Percentiles rank a stretch among this genome's conserved stretches.
phyloP scores from a whole-genome alignment of 2,888 invertebrate genomes.

The Entomobrya multifasciata region DNA sequence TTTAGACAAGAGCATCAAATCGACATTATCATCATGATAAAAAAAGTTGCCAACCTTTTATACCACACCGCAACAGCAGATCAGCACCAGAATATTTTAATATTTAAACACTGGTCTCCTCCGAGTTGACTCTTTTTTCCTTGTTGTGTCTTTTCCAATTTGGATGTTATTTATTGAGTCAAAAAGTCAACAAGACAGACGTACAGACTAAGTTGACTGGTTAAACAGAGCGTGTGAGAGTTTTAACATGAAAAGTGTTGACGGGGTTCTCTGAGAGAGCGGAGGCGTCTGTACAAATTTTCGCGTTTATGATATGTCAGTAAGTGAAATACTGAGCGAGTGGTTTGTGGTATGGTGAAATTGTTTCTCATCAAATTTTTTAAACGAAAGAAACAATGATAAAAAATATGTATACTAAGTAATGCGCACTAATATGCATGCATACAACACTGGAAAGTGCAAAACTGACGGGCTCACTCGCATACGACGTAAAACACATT shows the following conservation, averaged over 20 bases:
- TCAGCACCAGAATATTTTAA: constrained; percentile 19
- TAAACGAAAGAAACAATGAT: neutral
- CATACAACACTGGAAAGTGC: neutral
- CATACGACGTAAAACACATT: constrained; percentile 28
- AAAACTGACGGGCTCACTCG: neutral
- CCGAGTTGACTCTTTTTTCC: constrained; percentile 13
- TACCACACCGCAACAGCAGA: neutral
- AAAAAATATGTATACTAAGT: neutral
- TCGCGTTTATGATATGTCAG: neutral
- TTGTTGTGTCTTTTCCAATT: constrained; percentile 46
- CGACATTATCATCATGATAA: neutral
- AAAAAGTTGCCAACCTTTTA: neutral
- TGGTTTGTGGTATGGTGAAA: constrained; percentile 3
- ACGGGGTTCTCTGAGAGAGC: constrained; percentile 8
- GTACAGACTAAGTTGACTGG: neutral
- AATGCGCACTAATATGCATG: neutral
- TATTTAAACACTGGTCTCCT: neutral
- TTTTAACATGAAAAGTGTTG: constrained; percentile 32
- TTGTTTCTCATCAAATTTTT: constrained; percentile 24
- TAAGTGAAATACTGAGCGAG: constrained; percentile 17
- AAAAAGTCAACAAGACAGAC: constrained; percentile 20
- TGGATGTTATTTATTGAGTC: constrained; percentile 38
- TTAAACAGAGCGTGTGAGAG: neutral
- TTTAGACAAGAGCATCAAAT: constrained; percentile 9
- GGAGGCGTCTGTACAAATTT: neutral